Evolutionary conservation across 1,140 invertebrate species (phyloP).

Genomic region (Diachasmimorpha longicaudata): DNA sequence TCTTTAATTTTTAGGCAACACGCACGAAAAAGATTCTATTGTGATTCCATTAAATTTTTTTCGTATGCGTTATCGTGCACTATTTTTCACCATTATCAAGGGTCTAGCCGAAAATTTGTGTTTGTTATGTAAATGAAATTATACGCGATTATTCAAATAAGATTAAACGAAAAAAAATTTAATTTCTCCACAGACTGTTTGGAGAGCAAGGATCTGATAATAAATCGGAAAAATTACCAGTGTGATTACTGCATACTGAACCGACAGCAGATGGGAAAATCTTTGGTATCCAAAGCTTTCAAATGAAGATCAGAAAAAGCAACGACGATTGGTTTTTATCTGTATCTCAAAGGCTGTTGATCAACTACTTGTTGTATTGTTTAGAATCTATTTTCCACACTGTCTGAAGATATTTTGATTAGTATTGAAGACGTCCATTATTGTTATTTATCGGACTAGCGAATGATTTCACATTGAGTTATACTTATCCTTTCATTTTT

Average conservation of each 20-base stretch:
- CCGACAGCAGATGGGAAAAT: constrained; percentile 47
- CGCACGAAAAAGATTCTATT: too few relatives aligned
- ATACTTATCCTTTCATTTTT: not conserved
- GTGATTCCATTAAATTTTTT: too few relatives aligned
- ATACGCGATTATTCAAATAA: not conserved
- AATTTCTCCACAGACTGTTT: constrained; percentile 48
- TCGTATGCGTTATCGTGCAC: too few relatives aligned
- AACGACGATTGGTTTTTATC: constrained; percentile 7
- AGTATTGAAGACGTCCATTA: not conserved
- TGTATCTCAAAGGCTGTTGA: constrained; percentile 22
- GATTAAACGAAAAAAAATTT: not conserved
- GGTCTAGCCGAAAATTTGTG: too few relatives aligned
- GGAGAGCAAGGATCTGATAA: constrained; percentile 53
- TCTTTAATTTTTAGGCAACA: too few relatives aligned
- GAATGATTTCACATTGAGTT: not conserved
- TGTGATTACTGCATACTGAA: constrained; percentile 56
- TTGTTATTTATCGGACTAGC: not conserved
- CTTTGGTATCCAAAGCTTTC: constrained; percentile 49
- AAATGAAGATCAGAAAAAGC: constrained; percentile 18
- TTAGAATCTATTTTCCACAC: not conserved
- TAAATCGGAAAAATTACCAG: constrained; percentile 57
- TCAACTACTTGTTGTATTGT: not conserved
- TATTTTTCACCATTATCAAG: too few relatives aligned
- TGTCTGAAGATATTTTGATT: not conserved
- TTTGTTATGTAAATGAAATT: too few relatives aligned